phyloP scores from a whole-genome alignment of 2,888 invertebrate genomes.

The Cylindroiulus punctatus region DNA sequence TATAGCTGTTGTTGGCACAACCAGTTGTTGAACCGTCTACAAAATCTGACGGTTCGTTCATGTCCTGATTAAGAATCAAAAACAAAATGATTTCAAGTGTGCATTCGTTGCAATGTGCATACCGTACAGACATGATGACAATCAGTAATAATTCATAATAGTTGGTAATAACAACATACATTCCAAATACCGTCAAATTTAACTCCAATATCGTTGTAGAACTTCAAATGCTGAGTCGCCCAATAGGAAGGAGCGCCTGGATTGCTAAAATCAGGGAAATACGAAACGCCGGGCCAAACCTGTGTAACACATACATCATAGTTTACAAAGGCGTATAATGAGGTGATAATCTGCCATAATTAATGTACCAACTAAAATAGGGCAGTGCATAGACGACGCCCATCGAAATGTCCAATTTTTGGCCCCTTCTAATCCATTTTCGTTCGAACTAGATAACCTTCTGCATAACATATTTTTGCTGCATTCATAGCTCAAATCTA shows the following conservation, averaged over 20 bases:
- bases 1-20: slow-evolving; percentile 59
- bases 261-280: slow-evolving; percentile 63
- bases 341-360: too few species aligned
- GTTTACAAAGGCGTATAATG: too few species aligned
- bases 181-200: slow-evolving; percentile 67
- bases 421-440: too few species aligned
- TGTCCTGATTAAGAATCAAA: slow-evolving; percentile 61
- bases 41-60: slow-evolving; percentile 68
- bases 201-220: slow-evolving; percentile 59
- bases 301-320: neutral
- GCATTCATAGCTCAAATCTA: too few species aligned
- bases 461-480: too few species aligned
- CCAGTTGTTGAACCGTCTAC: slow-evolving; percentile 61
- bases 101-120: too few species aligned
- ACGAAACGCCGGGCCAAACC: slow-evolving; percentile 60
- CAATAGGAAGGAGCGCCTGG: slow-evolving; percentile 61
- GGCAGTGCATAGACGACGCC: too few species aligned
- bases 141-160: too few species aligned
- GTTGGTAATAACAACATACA: slow-evolving; percentile 57
- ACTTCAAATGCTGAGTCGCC: slow-evolving; percentile 61
- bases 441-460: too few species aligned
- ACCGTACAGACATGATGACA: too few species aligned
- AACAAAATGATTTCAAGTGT: neutral
- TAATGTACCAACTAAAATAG: too few species aligned
- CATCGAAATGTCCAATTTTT: too few species aligned